A percentile compares a stretch with the other conserved stretches of the same genome.
Evolutionary conservation across 1,140 invertebrate species (phyloP).

Genomic region (Arion vulgaris): DNA sequence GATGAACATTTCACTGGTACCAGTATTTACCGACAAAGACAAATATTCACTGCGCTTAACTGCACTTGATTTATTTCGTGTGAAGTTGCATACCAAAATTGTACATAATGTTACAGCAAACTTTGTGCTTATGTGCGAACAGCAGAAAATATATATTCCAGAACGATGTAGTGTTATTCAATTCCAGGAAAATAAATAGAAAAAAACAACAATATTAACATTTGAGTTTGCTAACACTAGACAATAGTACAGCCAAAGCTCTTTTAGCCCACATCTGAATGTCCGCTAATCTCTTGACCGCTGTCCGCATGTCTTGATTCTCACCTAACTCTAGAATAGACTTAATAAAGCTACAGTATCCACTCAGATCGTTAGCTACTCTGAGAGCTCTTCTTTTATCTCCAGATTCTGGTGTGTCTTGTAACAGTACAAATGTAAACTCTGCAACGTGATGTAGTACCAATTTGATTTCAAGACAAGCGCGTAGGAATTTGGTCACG

Average conservation of each 20-base stretch:
- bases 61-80: no score
- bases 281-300: constrained; percentile 11
- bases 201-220: no score
- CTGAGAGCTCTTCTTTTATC: constrained; percentile 17
- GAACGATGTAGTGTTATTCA: no score
- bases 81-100: no score
- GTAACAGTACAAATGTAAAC: constrained; percentile 30
- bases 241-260: constrained; percentile 4
- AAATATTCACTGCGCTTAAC: no score
- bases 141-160: no score
- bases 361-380: constrained; percentile 26
- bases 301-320: not conserved
- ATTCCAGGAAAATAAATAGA: no score
- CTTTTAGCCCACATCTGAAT: constrained; percentile 24
- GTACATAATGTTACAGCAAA: no score
- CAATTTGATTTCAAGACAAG: not conserved
- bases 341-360: constrained; percentile 15
- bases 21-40: no score
- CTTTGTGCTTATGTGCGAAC: no score
- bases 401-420: constrained; percentile 6
- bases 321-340: not conserved
- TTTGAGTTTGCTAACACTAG: not conserved
- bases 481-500: constrained; percentile 26
- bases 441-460: constrained; percentile 32
- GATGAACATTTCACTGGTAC: no score